phyloP scores from a whole-genome alignment of 2,888 invertebrate genomes.

The Aproaerema taeniolella region DNA sequence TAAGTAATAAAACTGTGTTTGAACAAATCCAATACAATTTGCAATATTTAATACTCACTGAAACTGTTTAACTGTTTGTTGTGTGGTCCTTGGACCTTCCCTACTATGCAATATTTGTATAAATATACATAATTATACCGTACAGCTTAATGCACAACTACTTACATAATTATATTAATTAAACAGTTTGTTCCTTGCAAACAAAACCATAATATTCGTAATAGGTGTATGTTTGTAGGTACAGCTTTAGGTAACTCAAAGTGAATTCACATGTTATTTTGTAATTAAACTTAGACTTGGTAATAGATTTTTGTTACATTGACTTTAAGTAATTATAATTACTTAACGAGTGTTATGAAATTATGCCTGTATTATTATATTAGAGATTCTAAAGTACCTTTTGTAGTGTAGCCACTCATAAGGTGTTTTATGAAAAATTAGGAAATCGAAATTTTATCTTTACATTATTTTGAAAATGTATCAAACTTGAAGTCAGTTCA shows the following conservation, averaged over 20 bases:
- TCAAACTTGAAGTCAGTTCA: slow-evolving; percentile 3
- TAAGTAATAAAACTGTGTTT: slow-evolving; percentile 1
- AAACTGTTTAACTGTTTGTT: too few relatives aligned
- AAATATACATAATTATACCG: not conserved
- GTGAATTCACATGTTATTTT: slow-evolving; percentile 1
- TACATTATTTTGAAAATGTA: slow-evolving; percentile 3
- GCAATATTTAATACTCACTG: slow-evolving; percentile 6
- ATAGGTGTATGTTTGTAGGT: slow-evolving; percentile 10
- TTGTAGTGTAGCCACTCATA: slow-evolving; percentile 1
- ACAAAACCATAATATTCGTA: slow-evolving; percentile 9
- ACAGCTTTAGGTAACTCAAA: slow-evolving; percentile 4
- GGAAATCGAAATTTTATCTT: slow-evolving; percentile 1
- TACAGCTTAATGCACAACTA: slow-evolving; percentile 5
- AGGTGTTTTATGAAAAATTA: slow-evolving; percentile 2
- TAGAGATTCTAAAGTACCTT: slow-evolving; percentile 1
- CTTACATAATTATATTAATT: too few relatives aligned
- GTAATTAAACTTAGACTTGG: not conserved
- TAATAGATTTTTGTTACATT: slow-evolving; percentile 3
- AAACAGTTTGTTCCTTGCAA: slow-evolving; percentile 5
- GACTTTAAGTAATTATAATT: not conserved
- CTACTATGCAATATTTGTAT: not conserved
- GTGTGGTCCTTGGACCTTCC: too few relatives aligned
- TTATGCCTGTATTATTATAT: slow-evolving; percentile 4
- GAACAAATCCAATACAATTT: slow-evolving; percentile 5
- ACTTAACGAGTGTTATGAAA: slow-evolving; percentile 4